A percentile compares a stretch with the other conserved stretches of the same genome.
phyloP scores from a whole-genome alignment of 2,797 vertebrate species.

The Acanthurus tractus region DNA sequence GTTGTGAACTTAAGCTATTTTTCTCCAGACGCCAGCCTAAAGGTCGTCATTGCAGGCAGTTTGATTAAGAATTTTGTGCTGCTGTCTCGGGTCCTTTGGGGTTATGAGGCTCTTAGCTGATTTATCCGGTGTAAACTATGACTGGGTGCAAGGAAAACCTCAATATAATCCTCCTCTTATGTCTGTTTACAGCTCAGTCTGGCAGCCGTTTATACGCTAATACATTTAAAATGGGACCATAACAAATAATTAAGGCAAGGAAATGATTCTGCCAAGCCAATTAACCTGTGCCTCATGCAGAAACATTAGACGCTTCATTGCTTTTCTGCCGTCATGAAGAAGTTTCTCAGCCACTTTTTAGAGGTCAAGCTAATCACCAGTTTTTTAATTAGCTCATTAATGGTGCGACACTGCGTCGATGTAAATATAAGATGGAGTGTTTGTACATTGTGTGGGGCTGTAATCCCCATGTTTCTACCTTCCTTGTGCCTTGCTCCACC shows the following conservation, averaged over 20 bases:
- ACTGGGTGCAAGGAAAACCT: conserved; percentile 55
- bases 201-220: conserved; percentile 63
- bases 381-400: conserved; percentile 63
- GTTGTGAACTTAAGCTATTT: neutral
- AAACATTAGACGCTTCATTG: conserved; percentile 54
- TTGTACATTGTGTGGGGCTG: conserved; percentile 21
- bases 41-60: conserved; percentile 23
- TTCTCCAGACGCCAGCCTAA: conserved; percentile 13
- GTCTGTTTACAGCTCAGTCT: conserved; percentile 66
- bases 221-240: conserved; percentile 69
- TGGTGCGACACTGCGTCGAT: conserved; percentile 13
- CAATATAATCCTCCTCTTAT: conserved; percentile 66
- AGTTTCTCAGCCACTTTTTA: conserved; percentile 52
- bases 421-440: conserved; percentile 36
- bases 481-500: conserved; percentile 33
- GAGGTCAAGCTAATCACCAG: conserved; percentile 65
- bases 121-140: conserved; percentile 67
- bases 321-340: conserved; percentile 38
- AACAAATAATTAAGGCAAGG: conserved; percentile 73
- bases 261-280: conserved; percentile 68
- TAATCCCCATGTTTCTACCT: conserved; percentile 47
- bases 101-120: conserved; percentile 47
- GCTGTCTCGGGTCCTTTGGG: conserved; percentile 23
- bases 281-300: conserved; percentile 66
- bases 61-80: conserved; percentile 25